These are phyloP conservation scores for Tamandua tetradactyla DNA, from an alignment of 2,797 vertebrate species.

Conservation along the genomic window DNA sequence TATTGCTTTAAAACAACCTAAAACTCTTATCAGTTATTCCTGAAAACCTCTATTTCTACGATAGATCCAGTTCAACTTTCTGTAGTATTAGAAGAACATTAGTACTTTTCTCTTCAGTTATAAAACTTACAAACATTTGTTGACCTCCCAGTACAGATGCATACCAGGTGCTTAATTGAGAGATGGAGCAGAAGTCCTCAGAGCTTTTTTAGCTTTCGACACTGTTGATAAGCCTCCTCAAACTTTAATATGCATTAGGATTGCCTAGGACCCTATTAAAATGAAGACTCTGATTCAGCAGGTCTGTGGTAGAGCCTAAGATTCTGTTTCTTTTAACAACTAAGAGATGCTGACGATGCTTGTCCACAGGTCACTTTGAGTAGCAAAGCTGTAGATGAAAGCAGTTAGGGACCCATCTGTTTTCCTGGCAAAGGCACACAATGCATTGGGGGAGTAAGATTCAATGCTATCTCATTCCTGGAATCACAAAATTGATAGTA, in stretches of 20 bases:
- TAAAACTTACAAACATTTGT: background rate
- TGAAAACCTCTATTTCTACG: background rate
- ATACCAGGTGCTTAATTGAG: background rate
- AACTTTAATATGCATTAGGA: background rate
- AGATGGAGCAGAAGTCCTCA: background rate
- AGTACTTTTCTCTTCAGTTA: background rate
- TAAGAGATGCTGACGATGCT: background rate
- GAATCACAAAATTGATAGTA: background rate
- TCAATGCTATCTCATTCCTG: background rate
- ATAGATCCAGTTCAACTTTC: background rate
- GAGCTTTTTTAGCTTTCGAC: background rate
- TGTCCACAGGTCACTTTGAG: background rate
- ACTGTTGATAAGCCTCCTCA: background rate
- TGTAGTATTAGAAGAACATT: background rate
- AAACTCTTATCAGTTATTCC: background rate
- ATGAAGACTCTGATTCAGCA: background rate
- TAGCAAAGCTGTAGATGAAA: background rate
- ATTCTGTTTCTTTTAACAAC: background rate
- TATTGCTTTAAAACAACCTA: background rate
- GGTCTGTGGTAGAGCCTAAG: background rate
- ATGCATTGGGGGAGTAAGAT: background rate
- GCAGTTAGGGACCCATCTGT: background rate
- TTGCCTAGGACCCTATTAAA: background rate
- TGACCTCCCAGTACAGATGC: background rate
- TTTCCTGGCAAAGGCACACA: background rate